phyloP scores from a whole-genome alignment of 1,140 invertebrate species.

The Kradibia gibbosae region DNA sequence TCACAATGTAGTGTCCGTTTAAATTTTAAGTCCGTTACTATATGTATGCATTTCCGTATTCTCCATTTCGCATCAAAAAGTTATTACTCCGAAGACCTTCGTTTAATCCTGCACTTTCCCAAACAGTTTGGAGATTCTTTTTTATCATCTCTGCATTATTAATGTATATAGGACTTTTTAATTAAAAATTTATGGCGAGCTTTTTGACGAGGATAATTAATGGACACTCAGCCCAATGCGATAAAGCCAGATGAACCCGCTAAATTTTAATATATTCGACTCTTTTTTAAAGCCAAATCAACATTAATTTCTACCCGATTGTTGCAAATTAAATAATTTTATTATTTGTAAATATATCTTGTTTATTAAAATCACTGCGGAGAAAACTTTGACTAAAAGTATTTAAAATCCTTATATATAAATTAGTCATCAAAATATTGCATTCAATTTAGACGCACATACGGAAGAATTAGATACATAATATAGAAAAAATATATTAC shows the following conservation, averaged over 20 bases:
- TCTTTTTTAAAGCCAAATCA: background rate
- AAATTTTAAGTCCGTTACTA: background rate
- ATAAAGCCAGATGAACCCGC: background rate
- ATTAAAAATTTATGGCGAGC: constrained; percentile 19
- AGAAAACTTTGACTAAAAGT: background rate
- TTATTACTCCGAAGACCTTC: constrained; percentile 37
- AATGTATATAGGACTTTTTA: constrained; percentile 24
- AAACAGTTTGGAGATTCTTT: constrained; percentile 10
- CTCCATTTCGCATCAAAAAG: constrained; percentile 36
- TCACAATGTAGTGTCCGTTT: background rate
- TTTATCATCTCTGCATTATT: constrained; percentile 39
- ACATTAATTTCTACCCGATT: background rate
- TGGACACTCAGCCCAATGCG: background rate
- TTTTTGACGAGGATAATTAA: constrained; percentile 16
- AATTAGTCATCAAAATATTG: background rate
- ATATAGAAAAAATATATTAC: constrained; percentile 13
- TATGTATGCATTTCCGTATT: background rate
- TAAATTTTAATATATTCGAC: constrained; percentile 17
- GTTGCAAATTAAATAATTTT: background rate
- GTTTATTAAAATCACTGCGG: background rate
- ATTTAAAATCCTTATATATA: background rate
- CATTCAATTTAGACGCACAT: background rate
- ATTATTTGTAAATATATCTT: background rate
- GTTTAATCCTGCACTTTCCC: constrained; percentile 32
- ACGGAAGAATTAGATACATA: constrained; percentile 6